These are phyloP conservation scores for Calidris pugnax DNA, from an alignment of 2,113 vertebrate species.

Conservation along the genomic window DNA sequence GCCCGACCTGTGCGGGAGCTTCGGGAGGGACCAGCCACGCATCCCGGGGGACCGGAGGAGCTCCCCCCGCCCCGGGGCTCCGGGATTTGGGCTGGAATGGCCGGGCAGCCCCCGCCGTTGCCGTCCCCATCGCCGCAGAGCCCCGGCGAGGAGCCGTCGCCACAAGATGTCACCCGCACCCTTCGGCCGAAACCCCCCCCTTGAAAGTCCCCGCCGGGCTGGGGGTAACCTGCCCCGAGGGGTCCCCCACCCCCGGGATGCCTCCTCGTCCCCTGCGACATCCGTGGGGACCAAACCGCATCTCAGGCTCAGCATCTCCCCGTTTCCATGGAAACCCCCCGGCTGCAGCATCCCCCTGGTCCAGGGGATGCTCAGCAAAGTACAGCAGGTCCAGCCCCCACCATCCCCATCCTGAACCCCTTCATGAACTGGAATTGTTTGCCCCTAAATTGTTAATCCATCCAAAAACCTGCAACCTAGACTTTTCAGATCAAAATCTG, in stretches of 20 bases:
- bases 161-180: conserved; percentile 45
- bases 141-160: not conserved
- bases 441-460: not conserved
- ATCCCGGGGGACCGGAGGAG: rapidly evolving
- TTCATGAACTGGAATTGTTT: not conserved
- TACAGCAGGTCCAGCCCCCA: rapidly evolving
- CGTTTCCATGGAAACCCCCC: not conserved
- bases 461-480: not conserved
- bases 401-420: not conserved
- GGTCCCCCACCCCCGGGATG: too few species aligned
- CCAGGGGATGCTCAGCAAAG: not conserved
- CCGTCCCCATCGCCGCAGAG: rapidly evolving
- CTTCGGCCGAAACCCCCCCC: not conserved
- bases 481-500: not conserved
- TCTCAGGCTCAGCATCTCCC: not conserved
- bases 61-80: rapidly evolving
- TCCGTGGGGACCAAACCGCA: rapidly evolving
- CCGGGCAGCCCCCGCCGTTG: not conserved
- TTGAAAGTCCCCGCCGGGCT: not conserved
- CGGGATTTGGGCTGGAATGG: rapidly evolving
- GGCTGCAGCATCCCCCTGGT: not conserved
- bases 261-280: rapidly evolving
- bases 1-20: not conserved
- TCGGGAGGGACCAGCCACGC: not conserved
- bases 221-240: not conserved